A percentile compares a stretch with the other conserved stretches of the same genome.
These are phyloP conservation scores for Luffia ferchaultella DNA, from an alignment of 2,888 invertebrate species.

Conservation along the genomic window DNA sequence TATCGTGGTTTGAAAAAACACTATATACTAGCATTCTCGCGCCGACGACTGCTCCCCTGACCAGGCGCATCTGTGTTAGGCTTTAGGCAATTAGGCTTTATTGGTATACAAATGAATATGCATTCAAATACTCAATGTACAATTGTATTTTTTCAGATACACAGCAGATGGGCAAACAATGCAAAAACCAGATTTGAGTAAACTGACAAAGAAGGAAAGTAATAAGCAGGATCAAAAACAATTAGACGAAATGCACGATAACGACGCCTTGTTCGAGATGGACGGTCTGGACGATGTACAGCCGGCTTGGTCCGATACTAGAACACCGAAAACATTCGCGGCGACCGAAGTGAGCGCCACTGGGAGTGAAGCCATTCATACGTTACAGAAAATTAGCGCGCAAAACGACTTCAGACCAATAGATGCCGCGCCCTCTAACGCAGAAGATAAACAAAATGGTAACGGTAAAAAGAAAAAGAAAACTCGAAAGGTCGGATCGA, in stretches of 20 bases:
- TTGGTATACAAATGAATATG: too few relatives aligned
- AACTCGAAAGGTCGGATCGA: conserved; percentile 79
- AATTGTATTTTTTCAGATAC: conserved; percentile 44
- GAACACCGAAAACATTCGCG: conserved; percentile 60
- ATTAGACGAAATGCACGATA: conserved; percentile 32
- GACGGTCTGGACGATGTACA: conserved; percentile 67
- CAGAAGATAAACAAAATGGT: conserved; percentile 64
- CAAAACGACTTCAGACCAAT: conserved; percentile 72
- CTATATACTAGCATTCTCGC: too few relatives aligned
- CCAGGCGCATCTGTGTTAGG: too few relatives aligned
- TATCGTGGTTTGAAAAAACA: too few relatives aligned
- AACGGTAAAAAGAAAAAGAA: conserved; percentile 78
- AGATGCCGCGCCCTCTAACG: conserved; percentile 33
- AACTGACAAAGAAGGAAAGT: conserved; percentile 47
- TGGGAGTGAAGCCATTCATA: conserved; percentile 56
- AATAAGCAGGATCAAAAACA: conserved; percentile 31
- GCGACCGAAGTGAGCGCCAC: conserved; percentile 57
- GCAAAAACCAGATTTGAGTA: conserved; percentile 65
- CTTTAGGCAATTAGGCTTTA: too few relatives aligned
- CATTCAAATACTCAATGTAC: neutral
- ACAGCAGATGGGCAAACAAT: conserved; percentile 65
- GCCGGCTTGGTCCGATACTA: conserved; percentile 56
- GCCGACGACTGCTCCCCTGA: too few relatives aligned
- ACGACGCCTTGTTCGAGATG: conserved; percentile 75
- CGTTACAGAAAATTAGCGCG: conserved; percentile 69